Evolutionary conservation across 2,113 vertebrate species (phyloP), one percentile per base, ranked within the genome.

Genomic region (Thermophis baileyi): DNA sequence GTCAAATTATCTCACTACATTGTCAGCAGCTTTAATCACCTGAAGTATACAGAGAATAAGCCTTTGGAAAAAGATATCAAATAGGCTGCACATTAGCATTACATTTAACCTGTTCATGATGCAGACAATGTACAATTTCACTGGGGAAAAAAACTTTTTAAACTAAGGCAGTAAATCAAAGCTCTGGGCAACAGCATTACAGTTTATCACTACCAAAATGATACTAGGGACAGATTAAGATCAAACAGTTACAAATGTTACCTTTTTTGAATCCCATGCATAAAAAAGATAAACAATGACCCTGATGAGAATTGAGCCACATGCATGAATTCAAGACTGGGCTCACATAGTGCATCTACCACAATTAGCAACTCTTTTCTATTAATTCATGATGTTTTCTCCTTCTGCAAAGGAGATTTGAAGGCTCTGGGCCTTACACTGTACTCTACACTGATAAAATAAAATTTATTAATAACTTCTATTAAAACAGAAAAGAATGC

Each of bases 271-370:
- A 96, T 96, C 96, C 93, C 95, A 85, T 94, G 95, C 93, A 88
- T 94, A 94, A 85, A 96, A 92, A 93, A 96, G 96, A 96, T 93
- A 96, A 95, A 90, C 94, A 47, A n/a, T 95, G 47, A n/a, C 55
- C 7, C 85, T 57, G 89, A 88, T 16, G 93, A 95, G 95, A 97
- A 96, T 96, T 96, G 94, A 95, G 69, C 88, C 89, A 74, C n/a
- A 95, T 87, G 93, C 50, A 96, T 96, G 96, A 97, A 93, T 96
- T 97, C 97, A 97, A 95, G 94, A 96, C 93, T 95, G 95, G 96
- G 95, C 92, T 93, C 94, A 85, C 89, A 94, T 69, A 24, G 94
- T 92, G 44, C 49, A 94, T 95, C 93, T 44, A 90, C 12, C 93
- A 92, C 92, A 92, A 91, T 94, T 2, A 95, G 92, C 86, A 93